Percentiles rank a stretch among this genome's conserved stretches.
These are phyloP conservation scores for Yponomeuta evonymella DNA, from an alignment of 2,888 invertebrate species.

Conservation along the genomic window DNA sequence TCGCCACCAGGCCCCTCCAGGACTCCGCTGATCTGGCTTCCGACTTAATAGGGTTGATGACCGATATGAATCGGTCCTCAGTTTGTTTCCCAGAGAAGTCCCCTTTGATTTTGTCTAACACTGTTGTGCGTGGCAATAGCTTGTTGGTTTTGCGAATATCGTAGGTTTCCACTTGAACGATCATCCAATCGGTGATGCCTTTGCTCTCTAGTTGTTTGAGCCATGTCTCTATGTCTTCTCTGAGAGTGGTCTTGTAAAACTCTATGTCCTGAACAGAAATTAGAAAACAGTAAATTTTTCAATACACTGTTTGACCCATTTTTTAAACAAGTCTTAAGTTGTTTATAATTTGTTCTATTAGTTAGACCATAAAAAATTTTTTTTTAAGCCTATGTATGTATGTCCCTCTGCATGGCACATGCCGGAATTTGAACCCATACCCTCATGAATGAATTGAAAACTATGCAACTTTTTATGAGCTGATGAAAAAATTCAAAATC, in stretches of 20 bases:
- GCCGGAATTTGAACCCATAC: no score
- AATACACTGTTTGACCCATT: no score
- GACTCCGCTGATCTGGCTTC: conserved; percentile 94
- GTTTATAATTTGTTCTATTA: no score
- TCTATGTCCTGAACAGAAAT: conserved; percentile 86
- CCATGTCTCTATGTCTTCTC: conserved; percentile 94
- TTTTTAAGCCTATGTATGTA: no score
- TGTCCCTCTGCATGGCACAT: no score
- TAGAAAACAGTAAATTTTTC: no score
- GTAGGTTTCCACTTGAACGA: conserved; percentile 93
- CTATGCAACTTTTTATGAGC: no score
- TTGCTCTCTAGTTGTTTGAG: conserved; percentile 83
- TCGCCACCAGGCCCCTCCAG: conserved; percentile 89
- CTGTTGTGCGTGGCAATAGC: conserved; percentile 92
- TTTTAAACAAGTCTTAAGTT: no score
- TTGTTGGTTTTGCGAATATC: conserved; percentile 95
- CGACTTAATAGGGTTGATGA: conserved; percentile 92
- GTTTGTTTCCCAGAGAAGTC: conserved; percentile 94
- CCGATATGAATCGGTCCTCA: conserved; percentile 89
- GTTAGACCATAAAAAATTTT: no score
- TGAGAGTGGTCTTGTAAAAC: conserved; percentile 89
- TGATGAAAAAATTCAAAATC: no score
- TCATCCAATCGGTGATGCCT: conserved; percentile 93
- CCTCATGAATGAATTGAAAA: no score
- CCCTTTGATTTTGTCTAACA: conserved; percentile 94